Percentiles rank a stretch among this genome's conserved stretches.
These are phyloP conservation scores for Galeopterus variegatus DNA, from an alignment of 2,113 vertebrate species.

Conservation along the genomic window DNA sequence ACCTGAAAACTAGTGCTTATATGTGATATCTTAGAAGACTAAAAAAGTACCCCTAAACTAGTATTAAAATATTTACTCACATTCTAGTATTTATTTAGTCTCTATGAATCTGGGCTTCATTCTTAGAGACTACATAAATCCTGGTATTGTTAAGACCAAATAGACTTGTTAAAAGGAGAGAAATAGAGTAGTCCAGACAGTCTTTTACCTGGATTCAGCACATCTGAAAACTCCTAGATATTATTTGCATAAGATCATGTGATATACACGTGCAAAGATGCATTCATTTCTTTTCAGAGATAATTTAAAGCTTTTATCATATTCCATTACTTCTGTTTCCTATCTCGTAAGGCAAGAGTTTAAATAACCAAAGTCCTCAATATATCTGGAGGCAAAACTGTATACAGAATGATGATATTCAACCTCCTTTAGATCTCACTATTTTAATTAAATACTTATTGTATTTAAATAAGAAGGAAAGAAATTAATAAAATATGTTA, in stretches of 20 bases:
- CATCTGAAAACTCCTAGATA: not conserved
- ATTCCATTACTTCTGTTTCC: not conserved
- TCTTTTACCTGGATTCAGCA: not conserved
- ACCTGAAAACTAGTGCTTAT: no score
- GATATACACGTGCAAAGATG: not conserved
- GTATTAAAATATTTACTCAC: no score
- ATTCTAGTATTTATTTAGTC: no score
- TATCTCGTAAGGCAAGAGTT: not conserved
- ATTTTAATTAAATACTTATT: slow-evolving; percentile 59
- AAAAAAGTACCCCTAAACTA: no score
- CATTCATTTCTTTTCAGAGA: slow-evolving; percentile 13
- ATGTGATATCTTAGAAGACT: no score
- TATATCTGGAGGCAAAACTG: not conserved
- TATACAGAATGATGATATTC: not conserved
- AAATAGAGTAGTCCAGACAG: not conserved
- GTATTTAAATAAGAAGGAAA: not conserved
- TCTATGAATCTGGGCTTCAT: no score
- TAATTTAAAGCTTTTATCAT: not conserved
- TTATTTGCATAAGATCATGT: not conserved
- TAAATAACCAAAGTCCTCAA: not conserved
- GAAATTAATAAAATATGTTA: slow-evolving; percentile 46
- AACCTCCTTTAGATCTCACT: not conserved
- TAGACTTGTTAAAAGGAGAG: no score
- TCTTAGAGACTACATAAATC: no score
- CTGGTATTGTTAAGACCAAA: no score